Conservation (phyloP, 2,888 invertebrate genomes). For the Fragum whitleyi region DNA sequence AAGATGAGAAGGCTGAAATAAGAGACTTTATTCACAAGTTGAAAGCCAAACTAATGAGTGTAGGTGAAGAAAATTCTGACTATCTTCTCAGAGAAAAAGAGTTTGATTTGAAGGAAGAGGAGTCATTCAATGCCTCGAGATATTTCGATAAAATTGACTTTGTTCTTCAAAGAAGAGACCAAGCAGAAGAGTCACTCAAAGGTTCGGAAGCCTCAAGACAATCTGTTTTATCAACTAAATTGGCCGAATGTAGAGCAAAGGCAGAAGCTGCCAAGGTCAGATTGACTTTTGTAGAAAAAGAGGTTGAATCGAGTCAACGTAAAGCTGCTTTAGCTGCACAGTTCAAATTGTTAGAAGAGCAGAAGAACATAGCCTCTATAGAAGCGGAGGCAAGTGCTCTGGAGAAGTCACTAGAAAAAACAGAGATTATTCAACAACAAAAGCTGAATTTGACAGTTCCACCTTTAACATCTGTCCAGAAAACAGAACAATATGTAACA, state of each 20-base stretch:
- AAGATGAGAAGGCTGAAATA: too few relatives aligned
- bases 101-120: background rate
- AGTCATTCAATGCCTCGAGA: background rate
- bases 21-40: too few relatives aligned
- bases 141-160: too few relatives aligned
- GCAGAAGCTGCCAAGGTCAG: conserved; percentile 15
- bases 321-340: background rate
- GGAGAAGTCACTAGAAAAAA: too few relatives aligned
- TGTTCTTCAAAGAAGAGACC: background rate
- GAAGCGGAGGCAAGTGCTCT: background rate
- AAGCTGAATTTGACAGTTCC: background rate
- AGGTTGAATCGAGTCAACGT: background rate
- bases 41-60: too few relatives aligned
- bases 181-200: background rate
- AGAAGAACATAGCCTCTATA: background rate
- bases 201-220: background rate
- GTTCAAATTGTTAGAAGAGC: background rate
- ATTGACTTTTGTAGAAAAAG: conserved; percentile 2
- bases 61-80: too few relatives aligned
- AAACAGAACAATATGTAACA: background rate
- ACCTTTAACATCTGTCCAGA: background rate
- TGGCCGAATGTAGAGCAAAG: background rate
- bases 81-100: background rate
- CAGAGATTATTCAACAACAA: too few relatives aligned
- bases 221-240: background rate